Percentiles rank a stretch among this genome's conserved stretches.
Evolutionary conservation across 2,888 invertebrate genomes (phyloP).

Genomic region (Pristionchus maxplancki): DNA sequence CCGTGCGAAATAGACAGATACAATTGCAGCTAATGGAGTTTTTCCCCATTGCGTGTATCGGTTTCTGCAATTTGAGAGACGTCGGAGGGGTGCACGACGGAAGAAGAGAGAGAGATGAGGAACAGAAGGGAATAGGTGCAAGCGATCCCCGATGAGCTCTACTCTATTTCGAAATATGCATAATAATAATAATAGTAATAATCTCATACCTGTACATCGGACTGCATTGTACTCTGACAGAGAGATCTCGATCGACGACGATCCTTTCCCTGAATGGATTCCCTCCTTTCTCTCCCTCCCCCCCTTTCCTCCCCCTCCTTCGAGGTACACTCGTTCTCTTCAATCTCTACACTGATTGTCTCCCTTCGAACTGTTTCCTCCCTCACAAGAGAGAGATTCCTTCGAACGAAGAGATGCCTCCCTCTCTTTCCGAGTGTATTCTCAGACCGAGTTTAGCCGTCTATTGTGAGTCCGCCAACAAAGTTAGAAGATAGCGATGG

Average conservation of each 20-base stretch:
- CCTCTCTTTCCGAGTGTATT: background rate
- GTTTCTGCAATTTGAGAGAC: constrained; percentile 46
- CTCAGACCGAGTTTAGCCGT: background rate
- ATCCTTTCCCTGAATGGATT: constrained; percentile 55
- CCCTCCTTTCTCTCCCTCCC: background rate
- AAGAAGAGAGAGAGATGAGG: background rate
- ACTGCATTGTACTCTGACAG: constrained; percentile 71
- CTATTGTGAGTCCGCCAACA: background rate
- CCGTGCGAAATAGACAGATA: constrained; percentile 39
- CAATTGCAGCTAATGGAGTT: constrained; percentile 41
- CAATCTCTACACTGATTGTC: background rate
- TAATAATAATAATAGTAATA: background rate
- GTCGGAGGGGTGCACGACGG: background rate
- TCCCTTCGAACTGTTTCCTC: background rate
- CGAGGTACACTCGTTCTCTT: background rate
- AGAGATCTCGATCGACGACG: constrained; percentile 70
- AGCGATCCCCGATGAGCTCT: constrained; percentile 2
- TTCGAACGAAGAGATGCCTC: background rate
- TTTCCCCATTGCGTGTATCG: constrained; percentile 47
- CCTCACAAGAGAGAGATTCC: background rate
- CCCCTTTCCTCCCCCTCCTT: background rate
- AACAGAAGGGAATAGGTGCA: background rate
- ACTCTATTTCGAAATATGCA: background rate
- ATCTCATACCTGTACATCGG: constrained; percentile 66
- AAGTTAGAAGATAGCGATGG: background rate